Base-by-base conservation (phyloP, 2,797 vertebrate species). In the Aldrovandia affinis region DNA sequence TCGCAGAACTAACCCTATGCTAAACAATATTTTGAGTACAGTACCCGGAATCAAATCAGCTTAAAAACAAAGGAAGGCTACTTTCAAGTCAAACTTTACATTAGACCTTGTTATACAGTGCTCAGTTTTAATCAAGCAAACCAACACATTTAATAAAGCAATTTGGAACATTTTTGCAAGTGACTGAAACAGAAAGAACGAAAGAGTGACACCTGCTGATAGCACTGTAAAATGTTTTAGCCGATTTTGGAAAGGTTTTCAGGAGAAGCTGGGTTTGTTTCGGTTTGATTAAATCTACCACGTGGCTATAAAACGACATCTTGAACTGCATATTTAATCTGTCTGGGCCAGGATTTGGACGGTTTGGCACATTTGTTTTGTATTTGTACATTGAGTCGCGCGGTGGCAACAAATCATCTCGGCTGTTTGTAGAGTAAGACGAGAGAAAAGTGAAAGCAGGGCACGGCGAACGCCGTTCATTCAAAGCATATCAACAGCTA, bases 151-250 rank as follows among this genome's bases (percentile, higher is more conserved):
- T 36, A 39, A 15, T 73, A 5, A 47, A 10, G 18, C 33, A 8
- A n/a, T 25, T 39, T 68, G 30, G 42, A 75, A 25, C 8, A 44
- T 77, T 47, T 22, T 14, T 22, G 47, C 33, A 39, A 15, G 9
- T n/a, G 42, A 44, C 42, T 47, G 42, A 14, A 77, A 22, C 22
- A 77, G 22, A 77, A 77, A n/a, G 39, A 1, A 42, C 22, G 73
- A 77, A 77, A 77, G 73, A 42, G 39, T 47, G 73, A 44, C 73
- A 77, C 42, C 73, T 77, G 25, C 42, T 28, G 73, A 77, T 77
- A 25, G 42, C 25, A 44, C 10, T 6, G 39, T 25, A n/a, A 77
- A 44, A 47, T 44, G 36, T 44, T 75, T 70, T 65, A 25, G 8
- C 10, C 12, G 9, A 30, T 65, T 36, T 22, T 25, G 39, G 70